These are phyloP conservation scores for Oryctes rhinoceros DNA, from an alignment of 1,140 invertebrate species.

Conservation along the genomic window DNA sequence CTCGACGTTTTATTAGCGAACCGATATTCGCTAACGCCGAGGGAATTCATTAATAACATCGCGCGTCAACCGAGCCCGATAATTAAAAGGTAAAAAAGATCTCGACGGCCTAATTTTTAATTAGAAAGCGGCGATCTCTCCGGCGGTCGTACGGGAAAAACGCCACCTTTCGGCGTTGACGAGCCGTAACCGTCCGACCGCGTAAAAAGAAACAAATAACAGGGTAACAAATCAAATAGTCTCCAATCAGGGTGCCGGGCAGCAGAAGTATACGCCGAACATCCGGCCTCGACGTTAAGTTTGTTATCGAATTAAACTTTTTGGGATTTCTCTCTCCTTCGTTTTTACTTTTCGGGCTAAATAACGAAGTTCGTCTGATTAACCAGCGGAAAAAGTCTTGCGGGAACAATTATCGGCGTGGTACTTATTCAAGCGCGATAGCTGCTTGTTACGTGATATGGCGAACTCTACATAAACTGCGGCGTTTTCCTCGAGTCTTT, in stretches of 20 bases:
- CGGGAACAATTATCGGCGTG: not conserved
- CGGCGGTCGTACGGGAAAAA: not conserved
- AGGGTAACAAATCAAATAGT: conserved; percentile 37
- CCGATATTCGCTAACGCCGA: conserved; percentile 2
- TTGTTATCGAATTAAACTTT: conserved; percentile 35
- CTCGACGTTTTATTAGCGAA: conserved; percentile 22
- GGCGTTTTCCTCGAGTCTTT: too few species aligned
- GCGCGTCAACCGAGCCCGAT: conserved; percentile 6
- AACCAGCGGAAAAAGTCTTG: not conserved
- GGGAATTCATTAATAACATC: conserved; percentile 35
- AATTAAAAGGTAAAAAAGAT: conserved; percentile 31
- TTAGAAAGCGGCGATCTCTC: conserved; percentile 1
- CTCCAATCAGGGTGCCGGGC: not conserved
- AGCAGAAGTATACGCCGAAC: not conserved
- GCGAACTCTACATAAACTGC: too few species aligned
- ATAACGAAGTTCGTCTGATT: conserved; percentile 19
- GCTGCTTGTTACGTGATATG: too few species aligned
- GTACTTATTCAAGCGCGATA: not conserved
- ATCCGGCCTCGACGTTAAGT: conserved; percentile 1
- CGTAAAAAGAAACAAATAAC: conserved; percentile 37
- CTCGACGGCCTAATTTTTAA: conserved; percentile 31
- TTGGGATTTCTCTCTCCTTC: not conserved
- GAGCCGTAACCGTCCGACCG: not conserved
- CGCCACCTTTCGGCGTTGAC: not conserved
- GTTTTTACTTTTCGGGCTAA: not conserved